Percentiles rank a stretch among this genome's conserved stretches.
Evolutionary conservation across 1,140 invertebrate genomes (phyloP).

Genomic region (Pseudoatta argentina): DNA sequence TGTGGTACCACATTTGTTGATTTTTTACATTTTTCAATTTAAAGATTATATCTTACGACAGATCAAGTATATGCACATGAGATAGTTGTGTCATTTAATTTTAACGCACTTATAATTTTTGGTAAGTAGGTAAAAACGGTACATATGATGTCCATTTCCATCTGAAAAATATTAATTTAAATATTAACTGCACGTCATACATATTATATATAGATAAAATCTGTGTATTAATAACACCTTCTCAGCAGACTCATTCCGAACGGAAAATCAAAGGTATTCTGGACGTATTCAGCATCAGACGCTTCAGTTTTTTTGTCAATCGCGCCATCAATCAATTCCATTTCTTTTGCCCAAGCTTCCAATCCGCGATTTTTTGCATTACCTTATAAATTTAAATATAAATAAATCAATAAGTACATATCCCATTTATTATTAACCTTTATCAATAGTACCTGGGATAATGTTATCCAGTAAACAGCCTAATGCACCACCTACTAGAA

Average conservation of each 20-base stretch:
- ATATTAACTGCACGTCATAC: background rate
- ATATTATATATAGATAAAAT: background rate
- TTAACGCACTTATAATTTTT: constrained; percentile 62
- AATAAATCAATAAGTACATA: constrained; percentile 13
- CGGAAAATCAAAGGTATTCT: constrained; percentile 91
- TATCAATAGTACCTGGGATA: constrained; percentile 90
- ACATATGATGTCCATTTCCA: constrained; percentile 90
- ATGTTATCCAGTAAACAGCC: constrained; percentile 95
- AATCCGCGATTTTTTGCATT: constrained; percentile 90
- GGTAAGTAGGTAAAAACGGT: constrained; percentile 91
- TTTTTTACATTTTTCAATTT: no score
- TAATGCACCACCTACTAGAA: constrained; percentile 93
- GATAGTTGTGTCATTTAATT: background rate
- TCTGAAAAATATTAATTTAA: constrained; percentile 83
- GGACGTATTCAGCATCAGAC: constrained; percentile 68
- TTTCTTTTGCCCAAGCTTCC: constrained; percentile 90
- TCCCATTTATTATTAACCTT: background rate
- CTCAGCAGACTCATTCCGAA: constrained; percentile 89
- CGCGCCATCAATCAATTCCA: constrained; percentile 86
- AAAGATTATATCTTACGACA: background rate
- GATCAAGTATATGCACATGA: background rate
- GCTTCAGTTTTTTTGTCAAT: constrained; percentile 82
- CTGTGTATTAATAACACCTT: constrained; percentile 82
- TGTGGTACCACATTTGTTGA: background rate
- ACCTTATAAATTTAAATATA: constrained; percentile 84